Evolutionary conservation across 2,888 invertebrate genomes (phyloP).

Genomic region (Ennomos erosarius): DNA sequence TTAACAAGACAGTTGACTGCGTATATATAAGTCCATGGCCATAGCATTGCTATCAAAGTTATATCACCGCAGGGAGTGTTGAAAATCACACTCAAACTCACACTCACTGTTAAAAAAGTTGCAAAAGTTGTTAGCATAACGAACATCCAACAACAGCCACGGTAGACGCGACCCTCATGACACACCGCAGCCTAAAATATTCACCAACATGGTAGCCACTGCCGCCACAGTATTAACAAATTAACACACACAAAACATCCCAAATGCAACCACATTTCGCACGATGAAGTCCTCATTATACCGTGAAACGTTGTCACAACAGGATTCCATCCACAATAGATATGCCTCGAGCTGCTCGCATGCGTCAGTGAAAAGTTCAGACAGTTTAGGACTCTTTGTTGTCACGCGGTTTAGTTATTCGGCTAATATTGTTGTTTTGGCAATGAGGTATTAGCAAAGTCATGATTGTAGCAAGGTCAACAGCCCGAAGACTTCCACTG

Average conservation of each 20-base stretch:
- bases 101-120: too few species aligned
- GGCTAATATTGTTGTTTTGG: slow-evolving; percentile 15
- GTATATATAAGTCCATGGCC: too few species aligned
- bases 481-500: too few species aligned
- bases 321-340: slow-evolving; percentile 51
- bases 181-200: slow-evolving; percentile 1
- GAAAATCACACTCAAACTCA: too few species aligned
- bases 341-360: slow-evolving; percentile 49
- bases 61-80: too few species aligned
- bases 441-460: slow-evolving; percentile 6
- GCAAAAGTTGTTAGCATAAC: too few species aligned
- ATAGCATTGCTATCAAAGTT: too few species aligned
- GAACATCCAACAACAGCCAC: too few species aligned
- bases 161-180: not conserved
- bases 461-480: too few species aligned
- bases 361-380: slow-evolving; percentile 47
- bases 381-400: slow-evolving; percentile 52
- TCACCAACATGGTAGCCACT: not conserved
- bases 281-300: slow-evolving; percentile 10
- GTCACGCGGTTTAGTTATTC: slow-evolving; percentile 44
- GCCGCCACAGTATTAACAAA: slow-evolving; percentile 18
- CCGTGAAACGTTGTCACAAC: slow-evolving; percentile 47
- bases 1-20: too few species aligned
- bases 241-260: slow-evolving; percentile 19
- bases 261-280: slow-evolving; percentile 2